A percentile compares a stretch with the other conserved stretches of the same genome.
These are phyloP conservation scores for Calliopsis andreniformis DNA, from an alignment of 1,140 invertebrate species.

Conservation along the genomic window DNA sequence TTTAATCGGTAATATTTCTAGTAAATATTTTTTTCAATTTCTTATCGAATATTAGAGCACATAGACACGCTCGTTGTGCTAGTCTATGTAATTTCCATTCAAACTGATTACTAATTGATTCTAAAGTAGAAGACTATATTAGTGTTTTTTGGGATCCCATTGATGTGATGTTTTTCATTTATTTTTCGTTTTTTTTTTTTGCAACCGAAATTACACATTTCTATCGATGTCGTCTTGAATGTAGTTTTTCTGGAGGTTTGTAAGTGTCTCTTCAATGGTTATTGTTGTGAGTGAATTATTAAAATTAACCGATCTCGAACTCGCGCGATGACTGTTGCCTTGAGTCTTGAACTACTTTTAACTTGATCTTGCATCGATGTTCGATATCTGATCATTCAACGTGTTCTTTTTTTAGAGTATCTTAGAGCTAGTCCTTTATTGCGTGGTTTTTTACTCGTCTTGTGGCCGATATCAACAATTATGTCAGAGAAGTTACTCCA, in stretches of 20 bases:
- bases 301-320: conserved; percentile 41
- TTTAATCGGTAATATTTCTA: not conserved
- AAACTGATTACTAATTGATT: conserved; percentile 54
- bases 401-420: conserved; percentile 56
- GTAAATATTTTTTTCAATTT: not conserved
- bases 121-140: conserved; percentile 71
- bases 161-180: conserved; percentile 74
- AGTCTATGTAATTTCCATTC: conserved; percentile 45
- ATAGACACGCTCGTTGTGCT: conserved; percentile 50
- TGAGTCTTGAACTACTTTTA: conserved; percentile 54
- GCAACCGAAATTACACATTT: conserved; percentile 66
- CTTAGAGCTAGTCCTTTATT: conserved; percentile 58
- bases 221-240: conserved; percentile 76
- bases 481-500: conserved; percentile 7
- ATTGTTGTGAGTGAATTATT: conserved; percentile 69
- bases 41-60: conserved; percentile 5
- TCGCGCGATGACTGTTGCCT: conserved; percentile 54
- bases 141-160: conserved; percentile 75
- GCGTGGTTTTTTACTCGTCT: conserved; percentile 45
- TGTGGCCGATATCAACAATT: conserved; percentile 16
- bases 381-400: conserved; percentile 56
- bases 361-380: conserved; percentile 62
- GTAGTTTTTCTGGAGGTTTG: conserved; percentile 72
- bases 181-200: conserved; percentile 46
- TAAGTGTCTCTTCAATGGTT: conserved; percentile 72